Base-by-base conservation (phyloP, 2,113 vertebrate genomes). In the Xiphophorus maculatus region DNA sequence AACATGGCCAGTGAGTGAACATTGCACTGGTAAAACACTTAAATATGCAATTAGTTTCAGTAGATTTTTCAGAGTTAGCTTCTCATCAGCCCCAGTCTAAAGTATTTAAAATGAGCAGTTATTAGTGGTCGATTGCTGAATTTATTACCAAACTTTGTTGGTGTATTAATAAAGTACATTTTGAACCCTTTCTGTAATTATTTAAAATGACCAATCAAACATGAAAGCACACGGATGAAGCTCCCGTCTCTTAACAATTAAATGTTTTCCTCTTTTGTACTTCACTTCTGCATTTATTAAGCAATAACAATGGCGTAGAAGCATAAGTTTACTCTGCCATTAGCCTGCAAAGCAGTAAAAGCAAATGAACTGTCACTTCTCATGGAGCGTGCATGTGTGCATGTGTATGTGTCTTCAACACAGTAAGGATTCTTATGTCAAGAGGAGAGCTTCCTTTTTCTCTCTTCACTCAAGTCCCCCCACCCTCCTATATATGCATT, bases 251-350 rank as follows among this genome's bases (percentile, higher is more conserved):
- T 29, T 51, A 80, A 75, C 79, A 87, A 90, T 90, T 77, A 77
- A 81, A 78, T 58, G 68, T 83, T 80, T 81, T 78, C 37, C 68
- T 74, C 78, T 75, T 82, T 82, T 71, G 58, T 89, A 84, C 78
- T 76, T 82, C 69, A 84, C 87, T 84, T 89, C 79, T 75, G 71
- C 84, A 79, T 91, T 92, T 82, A 93, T 93, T 89, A 92, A 91
- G 77, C 87, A 90, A 88, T 87, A 88, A 84, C 68, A 75, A 81
- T 17, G 74, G 82, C 84, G 81, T 63, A 61, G 73, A 88, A 91
- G 75, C 87, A 75, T 75, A 91, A 88, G 83, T 93, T 89, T 80
- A 83, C 84, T 76, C 72, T 72, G 81, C 77, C 83, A 91, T 92
- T 89, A 90, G 90, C 89, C 87, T 73, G 67, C 71, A 71, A 82